Evolutionary conservation across 2,113 vertebrate species (phyloP), one percentile per base, ranked within the genome.

Genomic region (Toxostoma redivivum): DNA sequence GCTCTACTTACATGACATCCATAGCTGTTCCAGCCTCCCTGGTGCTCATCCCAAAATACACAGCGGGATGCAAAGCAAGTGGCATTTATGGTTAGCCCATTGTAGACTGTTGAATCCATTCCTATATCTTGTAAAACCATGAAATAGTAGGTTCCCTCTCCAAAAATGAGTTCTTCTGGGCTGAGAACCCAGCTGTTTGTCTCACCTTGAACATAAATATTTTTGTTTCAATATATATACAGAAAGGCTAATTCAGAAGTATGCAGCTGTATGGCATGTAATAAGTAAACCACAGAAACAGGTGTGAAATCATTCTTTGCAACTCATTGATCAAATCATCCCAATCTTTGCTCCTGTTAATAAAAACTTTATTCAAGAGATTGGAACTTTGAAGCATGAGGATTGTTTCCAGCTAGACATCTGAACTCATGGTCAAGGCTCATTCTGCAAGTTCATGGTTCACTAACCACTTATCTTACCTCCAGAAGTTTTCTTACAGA

Each of bases 41-140:
- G 96, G 4, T 60, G 94, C 86, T 98, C 98, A 66, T 99, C 98
- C 99, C 99, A 99, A 94, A 99, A 99, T 54, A 98, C 98, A 85
- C 99, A 99, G 70, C 96, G 98, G 76, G 99, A 98, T 48, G 98
- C 97, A 57, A 99, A 98, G 54, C 98, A 98, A 86, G 97, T 98
- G 72, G 99, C 94, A 61, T 96, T 97, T 67, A 99, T 95, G 5
- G 98, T 98, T 82, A 97, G 44, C 40, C 92, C 67, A 27, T 95
- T 78, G 15, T 98, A 95, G n/a, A 97, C 70, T 40, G 95, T 95
- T 53, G 97, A 90, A 33, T 98, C 98, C 61, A 97, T 81, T 58
- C 95, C 97, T 22, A 93, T 96, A 20, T 98, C 96, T 15, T 98
- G 98, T 88, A 95, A 98, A 95, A 99, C 94, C 23, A 97, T 95